Evolutionary conservation across 2,888 invertebrate species (phyloP).

Genomic region (Drosophila kambysellisi): DNA sequence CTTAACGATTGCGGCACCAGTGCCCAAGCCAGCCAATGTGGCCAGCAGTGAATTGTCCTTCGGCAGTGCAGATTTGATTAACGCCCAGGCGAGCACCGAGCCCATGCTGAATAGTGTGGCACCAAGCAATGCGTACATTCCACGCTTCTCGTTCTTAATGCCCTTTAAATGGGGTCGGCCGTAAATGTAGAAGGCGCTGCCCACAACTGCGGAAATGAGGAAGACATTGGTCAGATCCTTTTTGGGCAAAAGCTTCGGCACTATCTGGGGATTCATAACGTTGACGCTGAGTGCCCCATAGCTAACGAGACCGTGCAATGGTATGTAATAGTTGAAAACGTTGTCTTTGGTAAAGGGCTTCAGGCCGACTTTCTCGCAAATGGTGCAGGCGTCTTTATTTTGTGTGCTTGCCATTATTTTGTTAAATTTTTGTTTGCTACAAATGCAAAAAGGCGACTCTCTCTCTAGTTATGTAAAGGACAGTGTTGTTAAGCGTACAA

Average conservation of each 20-base stretch:
- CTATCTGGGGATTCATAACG: constrained; percentile 93
- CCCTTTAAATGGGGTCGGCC: constrained; percentile 91
- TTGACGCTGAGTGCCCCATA: constrained; percentile 92
- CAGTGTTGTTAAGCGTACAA: constrained; percentile 54
- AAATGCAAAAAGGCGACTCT: constrained; percentile 57
- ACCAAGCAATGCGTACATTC: constrained; percentile 89
- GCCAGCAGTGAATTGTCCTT: constrained; percentile 78
- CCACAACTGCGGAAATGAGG: constrained; percentile 92
- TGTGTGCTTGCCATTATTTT: constrained; percentile 72
- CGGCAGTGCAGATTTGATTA: constrained; percentile 90
- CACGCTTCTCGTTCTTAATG: constrained; percentile 87
- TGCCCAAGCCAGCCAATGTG: constrained; percentile 82
- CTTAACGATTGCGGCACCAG: constrained; percentile 83
- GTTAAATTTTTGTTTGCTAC: constrained; percentile 34
- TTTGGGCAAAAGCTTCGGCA: constrained; percentile 87
- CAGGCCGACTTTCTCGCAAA: constrained; percentile 85
- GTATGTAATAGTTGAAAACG: constrained; percentile 91
- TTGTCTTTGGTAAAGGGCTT: constrained; percentile 90
- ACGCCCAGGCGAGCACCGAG: constrained; percentile 95
- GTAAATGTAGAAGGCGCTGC: constrained; percentile 93
- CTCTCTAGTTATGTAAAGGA: constrained; percentile 68
- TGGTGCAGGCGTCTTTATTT: constrained; percentile 72
- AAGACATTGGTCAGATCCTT: constrained; percentile 93
- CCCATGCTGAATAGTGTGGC: constrained; percentile 95
- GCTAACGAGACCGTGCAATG: constrained; percentile 90